Conservation (phyloP, 2,888 invertebrate genomes). For the Cryptops parisi region DNA sequence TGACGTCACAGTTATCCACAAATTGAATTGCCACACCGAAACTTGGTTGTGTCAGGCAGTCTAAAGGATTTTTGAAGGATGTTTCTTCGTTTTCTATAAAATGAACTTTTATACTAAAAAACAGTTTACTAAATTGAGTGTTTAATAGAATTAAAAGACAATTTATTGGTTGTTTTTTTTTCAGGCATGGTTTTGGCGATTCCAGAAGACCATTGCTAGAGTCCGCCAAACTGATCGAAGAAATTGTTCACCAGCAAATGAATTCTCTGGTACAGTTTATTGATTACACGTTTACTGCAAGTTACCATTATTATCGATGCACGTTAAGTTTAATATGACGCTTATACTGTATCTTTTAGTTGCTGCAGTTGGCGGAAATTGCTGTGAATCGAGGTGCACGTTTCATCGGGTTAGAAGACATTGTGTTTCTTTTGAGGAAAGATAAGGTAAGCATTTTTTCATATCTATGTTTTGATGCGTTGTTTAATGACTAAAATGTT, state of each 20-base stretch:
- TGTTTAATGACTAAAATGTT: too few relatives aligned
- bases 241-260: constrained; percentile 66
- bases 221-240: constrained; percentile 69
- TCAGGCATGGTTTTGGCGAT: constrained; percentile 76
- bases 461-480: too few relatives aligned
- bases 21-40: too few relatives aligned
- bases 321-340: not conserved
- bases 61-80: too few relatives aligned
- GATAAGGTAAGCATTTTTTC: constrained; percentile 66
- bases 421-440: constrained; percentile 68
- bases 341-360: constrained; percentile 23
- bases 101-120: too few relatives aligned
- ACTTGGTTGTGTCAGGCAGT: too few relatives aligned
- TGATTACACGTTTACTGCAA: too few relatives aligned
- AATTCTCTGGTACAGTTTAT: constrained; percentile 43
- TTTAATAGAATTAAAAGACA: too few relatives aligned
- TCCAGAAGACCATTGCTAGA: constrained; percentile 63
- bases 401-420: constrained; percentile 45
- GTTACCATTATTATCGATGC: too few relatives aligned
- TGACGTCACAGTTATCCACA: too few relatives aligned
- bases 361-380: constrained; percentile 57
- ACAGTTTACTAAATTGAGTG: too few relatives aligned
- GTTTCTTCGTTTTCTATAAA: too few relatives aligned
- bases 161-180: constrained; percentile 6
- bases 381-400: constrained; percentile 43